These are phyloP conservation scores for Cladopsammia gracilis DNA, from an alignment of 64 coral and sea anemone species.

Conservation along the genomic window DNA sequence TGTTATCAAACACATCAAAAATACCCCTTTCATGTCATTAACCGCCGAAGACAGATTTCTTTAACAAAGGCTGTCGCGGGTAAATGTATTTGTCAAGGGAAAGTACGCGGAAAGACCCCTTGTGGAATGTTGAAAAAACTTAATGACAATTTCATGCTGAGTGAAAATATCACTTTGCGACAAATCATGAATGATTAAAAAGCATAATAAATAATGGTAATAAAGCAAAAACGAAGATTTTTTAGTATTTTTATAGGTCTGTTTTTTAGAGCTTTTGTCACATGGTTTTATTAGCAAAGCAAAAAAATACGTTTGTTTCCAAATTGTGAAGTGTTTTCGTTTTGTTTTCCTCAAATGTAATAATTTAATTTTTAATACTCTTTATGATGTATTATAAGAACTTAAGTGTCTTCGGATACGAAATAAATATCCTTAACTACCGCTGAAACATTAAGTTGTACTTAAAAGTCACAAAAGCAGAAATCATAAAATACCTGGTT, in stretches of 20 bases:
- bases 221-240: neutral
- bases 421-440: conserved; percentile 51
- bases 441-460: neutral
- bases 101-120: neutral
- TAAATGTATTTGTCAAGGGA: neutral
- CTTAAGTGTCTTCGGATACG: conserved; percentile 39
- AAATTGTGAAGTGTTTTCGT: neutral
- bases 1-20: conserved; percentile 29
- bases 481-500: conserved; percentile 40
- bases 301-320: neutral
- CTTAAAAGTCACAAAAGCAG: conserved; percentile 18
- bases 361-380: conserved; percentile 6
- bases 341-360: neutral
- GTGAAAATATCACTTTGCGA: conserved; percentile 50
- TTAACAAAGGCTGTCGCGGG: neutral
- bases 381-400: neutral
- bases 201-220: conserved; percentile 40
- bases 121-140: conserved; percentile 27
- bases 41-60: conserved; percentile 5
- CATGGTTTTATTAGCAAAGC: neutral
- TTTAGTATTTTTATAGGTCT: neutral
- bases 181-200: conserved; percentile 53
- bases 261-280: neutral
- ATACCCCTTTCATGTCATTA: neutral
- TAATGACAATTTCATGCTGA: conserved; percentile 45